Conservation (phyloP, 2,113 vertebrate species). For the Macaca mulatta region DNA sequence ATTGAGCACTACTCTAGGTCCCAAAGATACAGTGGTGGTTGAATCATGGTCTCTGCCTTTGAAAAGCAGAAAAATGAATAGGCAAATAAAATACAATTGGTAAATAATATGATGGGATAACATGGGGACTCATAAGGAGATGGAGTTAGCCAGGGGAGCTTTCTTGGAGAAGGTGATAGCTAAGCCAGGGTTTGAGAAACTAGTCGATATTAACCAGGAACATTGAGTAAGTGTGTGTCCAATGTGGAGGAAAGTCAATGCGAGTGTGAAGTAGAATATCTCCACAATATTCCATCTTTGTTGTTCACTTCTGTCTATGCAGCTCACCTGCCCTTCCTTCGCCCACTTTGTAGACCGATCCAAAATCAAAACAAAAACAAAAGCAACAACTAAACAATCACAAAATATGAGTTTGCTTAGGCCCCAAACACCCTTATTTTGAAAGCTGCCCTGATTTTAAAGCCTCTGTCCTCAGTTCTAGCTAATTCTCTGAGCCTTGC, state of each 20-base stretch:
- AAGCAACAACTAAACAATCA: neutral
- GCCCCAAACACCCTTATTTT: neutral
- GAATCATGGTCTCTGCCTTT: neutral
- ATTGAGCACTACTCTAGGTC: neutral
- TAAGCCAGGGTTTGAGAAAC: neutral
- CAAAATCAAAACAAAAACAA: neutral
- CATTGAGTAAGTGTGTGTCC: neutral
- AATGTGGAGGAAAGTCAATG: neutral
- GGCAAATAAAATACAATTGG: neutral
- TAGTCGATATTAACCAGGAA: neutral
- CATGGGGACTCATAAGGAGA: neutral
- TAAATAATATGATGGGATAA: neutral
- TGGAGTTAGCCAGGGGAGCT: neutral
- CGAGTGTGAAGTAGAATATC: neutral
- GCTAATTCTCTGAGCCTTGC: neutral
- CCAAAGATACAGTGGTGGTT: neutral
- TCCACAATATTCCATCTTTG: neutral
- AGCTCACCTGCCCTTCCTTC: neutral
- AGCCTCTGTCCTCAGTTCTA: neutral
- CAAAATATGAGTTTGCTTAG: neutral
- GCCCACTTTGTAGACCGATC: neutral
- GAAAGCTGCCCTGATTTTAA: neutral
- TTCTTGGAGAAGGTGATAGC: neutral
- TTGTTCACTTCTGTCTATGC: neutral
- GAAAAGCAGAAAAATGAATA: neutral